A percentile compares a stretch with the other conserved stretches of the same genome.
Evolutionary conservation across 2,113 vertebrate genomes (phyloP).

Genomic region (Eulemur macaco): DNA sequence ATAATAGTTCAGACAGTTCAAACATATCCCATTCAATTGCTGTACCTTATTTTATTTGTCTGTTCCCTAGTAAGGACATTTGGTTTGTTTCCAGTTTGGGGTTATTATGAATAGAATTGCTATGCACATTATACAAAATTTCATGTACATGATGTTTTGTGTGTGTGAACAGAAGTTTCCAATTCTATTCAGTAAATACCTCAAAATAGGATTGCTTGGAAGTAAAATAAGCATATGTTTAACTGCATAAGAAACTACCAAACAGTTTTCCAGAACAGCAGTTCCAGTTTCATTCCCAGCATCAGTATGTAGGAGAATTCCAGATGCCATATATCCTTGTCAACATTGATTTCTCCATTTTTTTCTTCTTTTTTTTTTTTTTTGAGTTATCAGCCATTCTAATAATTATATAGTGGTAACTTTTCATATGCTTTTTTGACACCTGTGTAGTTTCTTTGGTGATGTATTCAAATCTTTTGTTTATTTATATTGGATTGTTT

Average conservation of each 20-base stretch:
- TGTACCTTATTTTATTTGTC: background rate
- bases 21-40: background rate
- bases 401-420: background rate
- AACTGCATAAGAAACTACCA: background rate
- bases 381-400: background rate
- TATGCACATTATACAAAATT: background rate
- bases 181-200: background rate
- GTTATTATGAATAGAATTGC: background rate
- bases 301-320: background rate
- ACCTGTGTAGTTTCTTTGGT: background rate
- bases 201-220: background rate
- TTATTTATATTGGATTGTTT: background rate
- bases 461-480: background rate
- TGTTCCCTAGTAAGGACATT: background rate
- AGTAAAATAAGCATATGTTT: background rate
- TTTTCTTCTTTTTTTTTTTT: background rate
- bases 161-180: background rate
- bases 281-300: background rate
- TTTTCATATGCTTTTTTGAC: background rate
- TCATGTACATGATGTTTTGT: background rate
- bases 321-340: background rate
- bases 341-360: background rate
- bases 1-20: background rate
- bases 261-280: background rate
- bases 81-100: background rate